Percentiles rank a stretch among this genome's conserved stretches.
Conservation (phyloP, 2,888 invertebrate genomes). For the Ophonus ardosiacus region DNA sequence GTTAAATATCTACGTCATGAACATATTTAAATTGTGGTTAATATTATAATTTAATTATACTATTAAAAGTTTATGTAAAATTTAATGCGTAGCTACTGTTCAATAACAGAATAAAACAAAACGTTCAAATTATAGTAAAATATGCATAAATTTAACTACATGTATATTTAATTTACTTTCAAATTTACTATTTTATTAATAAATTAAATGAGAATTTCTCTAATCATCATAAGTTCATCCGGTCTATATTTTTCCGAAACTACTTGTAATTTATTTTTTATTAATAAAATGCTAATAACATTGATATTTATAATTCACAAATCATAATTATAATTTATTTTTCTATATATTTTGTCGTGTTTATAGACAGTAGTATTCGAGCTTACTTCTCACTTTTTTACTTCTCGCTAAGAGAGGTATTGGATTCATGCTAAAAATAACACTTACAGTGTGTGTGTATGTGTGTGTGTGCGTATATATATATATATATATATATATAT, state of each 20-base stretch:
- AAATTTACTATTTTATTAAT: neutral
- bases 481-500: too few relatives aligned
- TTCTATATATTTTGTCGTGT: too few relatives aligned
- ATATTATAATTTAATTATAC: neutral
- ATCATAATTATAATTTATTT: too few relatives aligned
- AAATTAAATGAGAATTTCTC: neutral
- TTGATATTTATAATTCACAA: neutral
- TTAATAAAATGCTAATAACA: neutral
- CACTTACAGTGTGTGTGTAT: too few relatives aligned
- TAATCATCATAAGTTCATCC: neutral
- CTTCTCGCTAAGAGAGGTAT: too few relatives aligned
- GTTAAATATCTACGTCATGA: neutral
- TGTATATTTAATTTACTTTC: conserved; percentile 7
- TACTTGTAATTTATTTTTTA: neutral
- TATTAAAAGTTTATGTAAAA: neutral
- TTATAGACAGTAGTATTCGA: too few relatives aligned
- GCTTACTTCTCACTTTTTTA: too few relatives aligned
- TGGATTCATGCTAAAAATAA: too few relatives aligned
- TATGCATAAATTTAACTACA: neutral
- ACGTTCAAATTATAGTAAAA: neutral
- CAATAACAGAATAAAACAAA: neutral
- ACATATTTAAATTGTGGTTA: neutral
- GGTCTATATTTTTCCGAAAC: neutral
- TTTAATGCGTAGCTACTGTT: neutral
- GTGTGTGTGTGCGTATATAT: too few relatives aligned